Evolutionary conservation across 2,797 vertebrate genomes (phyloP), one percentile per base, ranked within the genome.

Genomic region (Neosilurus mollespiculum): DNA sequence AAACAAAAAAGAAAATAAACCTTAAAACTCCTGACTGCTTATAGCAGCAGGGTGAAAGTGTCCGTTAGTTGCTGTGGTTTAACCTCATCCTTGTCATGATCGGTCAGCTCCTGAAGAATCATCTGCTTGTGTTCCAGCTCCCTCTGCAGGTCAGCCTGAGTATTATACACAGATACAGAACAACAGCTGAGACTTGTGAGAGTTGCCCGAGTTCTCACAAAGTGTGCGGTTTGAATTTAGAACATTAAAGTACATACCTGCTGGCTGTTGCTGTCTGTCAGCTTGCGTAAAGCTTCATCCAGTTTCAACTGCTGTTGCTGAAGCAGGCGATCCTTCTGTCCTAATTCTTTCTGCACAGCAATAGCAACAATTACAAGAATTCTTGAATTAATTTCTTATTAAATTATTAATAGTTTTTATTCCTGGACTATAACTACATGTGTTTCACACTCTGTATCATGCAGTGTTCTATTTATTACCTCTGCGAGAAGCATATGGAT

Each of bases 291-390:
- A 49, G 93, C 88, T 81, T 99, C 97, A 16, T 99, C 97, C 87
- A 99, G 89, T 87, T 96, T 98, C 87, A 85, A 92, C 91, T 97
- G 97, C 79, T 96, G 94, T 87, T 99, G 97, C 88, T 97, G 97
- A 78, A 98, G 72, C 11, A 96, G 93, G 67, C 96, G 90, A 12
- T 99, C 98, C 90, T 98, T 99, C 93, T 98, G 97, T 72, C 94
- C 94, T 37, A 95, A 86, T 78, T 99, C 97, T 87, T 96, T 98
- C 97, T 99, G 93, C 56, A 75, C 15, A 78, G 54, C 79, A 83
- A 59, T 37, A 69, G 22, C 2, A 64, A 5, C 0, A 12, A 1
- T 2, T 9, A 64, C 69, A 15, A 56, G 54, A 84, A 30, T 56
- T 34, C 5, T 22, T 14, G 4, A 30, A 75, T 53, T 71, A 24